phyloP scores from a whole-genome alignment of 23 tunicate genomes.

The Ascidia mentula region DNA sequence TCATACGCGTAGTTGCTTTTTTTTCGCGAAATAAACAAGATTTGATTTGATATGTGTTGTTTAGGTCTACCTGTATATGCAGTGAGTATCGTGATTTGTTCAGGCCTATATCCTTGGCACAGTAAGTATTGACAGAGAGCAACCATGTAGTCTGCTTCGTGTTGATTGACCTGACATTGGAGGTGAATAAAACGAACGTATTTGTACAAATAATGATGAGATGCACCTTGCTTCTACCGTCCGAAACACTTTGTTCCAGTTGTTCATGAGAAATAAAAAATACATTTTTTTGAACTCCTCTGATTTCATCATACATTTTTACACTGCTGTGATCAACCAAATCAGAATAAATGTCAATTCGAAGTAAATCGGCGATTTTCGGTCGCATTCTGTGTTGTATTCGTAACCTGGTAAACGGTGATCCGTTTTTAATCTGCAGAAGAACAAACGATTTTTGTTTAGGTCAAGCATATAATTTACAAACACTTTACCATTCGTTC shows the following conservation, averaged over 20 bases:
- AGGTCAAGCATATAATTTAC: neutral
- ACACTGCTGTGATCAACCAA: constrained; percentile 70
- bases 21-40: neutral
- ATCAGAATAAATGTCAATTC: constrained; percentile 63
- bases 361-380: constrained; percentile 60
- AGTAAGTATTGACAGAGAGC: constrained; percentile 60
- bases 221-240: constrained; percentile 70
- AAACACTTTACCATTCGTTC: constrained; percentile 70
- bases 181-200: too few relatives aligned
- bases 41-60: neutral
- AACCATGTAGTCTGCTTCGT: constrained; percentile 74
- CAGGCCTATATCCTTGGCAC: constrained; percentile 65
- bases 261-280: constrained; percentile 64
- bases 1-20: too few relatives aligned
- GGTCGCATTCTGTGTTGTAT: constrained; percentile 95
- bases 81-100: constrained; percentile 77
- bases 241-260: constrained; percentile 46
- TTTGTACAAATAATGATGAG: too few relatives aligned
- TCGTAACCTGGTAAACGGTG: constrained; percentile 35
- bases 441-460: neutral
- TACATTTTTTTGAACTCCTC: constrained; percentile 57
- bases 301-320: constrained; percentile 21
- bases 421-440: constrained; percentile 42
- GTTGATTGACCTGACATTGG: constrained; percentile 63
- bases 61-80: constrained; percentile 45